phyloP scores from a whole-genome alignment of 64 coral and sea anemone genomes.

The Stichodactyla mertensii region DNA sequence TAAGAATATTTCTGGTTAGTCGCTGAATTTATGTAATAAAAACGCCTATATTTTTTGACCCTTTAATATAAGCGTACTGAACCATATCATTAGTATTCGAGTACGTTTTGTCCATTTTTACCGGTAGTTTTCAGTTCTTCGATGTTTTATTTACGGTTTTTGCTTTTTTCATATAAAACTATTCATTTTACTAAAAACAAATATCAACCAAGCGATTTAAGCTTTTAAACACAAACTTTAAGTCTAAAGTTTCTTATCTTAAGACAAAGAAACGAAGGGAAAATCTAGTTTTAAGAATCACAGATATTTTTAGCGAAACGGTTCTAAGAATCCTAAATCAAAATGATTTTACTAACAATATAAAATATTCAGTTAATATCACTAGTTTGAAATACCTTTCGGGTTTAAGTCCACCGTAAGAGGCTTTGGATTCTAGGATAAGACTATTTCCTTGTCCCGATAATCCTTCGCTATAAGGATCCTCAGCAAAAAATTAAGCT shows the following conservation, averaged over 20 bases:
- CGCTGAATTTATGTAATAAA: not conserved
- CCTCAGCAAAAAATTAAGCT: not conserved
- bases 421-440: not conserved
- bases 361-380: not conserved
- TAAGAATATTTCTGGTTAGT: not conserved
- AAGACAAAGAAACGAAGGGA: not conserved
- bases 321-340: not conserved
- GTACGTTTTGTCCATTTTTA: not conserved
- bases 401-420: not conserved
- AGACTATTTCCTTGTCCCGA: not conserved
- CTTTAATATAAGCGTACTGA: not conserved
- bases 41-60: not conserved
- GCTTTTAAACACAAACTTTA: not conserved
- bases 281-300: not conserved
- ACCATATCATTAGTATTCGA: not conserved
- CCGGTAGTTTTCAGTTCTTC: not conserved
- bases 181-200: conserved; percentile 6
- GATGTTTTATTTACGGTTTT: not conserved
- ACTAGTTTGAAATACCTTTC: not conserved
- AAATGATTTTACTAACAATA: not conserved
- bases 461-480: not conserved
- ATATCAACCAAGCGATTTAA: not conserved
- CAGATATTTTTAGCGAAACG: not conserved
- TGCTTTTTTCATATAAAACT: not conserved
- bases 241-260: not conserved